These are phyloP conservation scores for Brachionus koreanus DNA, from an alignment of 1,140 invertebrate genomes.

Conservation along the genomic window DNA sequence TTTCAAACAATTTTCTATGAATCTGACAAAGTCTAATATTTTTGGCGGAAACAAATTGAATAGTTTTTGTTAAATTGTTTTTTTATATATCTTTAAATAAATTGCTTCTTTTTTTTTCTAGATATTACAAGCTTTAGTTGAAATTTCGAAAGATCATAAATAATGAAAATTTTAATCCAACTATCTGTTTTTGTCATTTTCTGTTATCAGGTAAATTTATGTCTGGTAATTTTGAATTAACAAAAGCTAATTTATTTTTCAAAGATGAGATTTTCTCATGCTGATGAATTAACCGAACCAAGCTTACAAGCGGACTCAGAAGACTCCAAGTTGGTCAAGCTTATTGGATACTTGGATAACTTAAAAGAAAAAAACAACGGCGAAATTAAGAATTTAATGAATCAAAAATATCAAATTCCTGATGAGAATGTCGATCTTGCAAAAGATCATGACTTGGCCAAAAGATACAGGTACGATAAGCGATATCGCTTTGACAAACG, in stretches of 20 bases:
- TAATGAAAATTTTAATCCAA: neutral
- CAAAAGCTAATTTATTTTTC: neutral
- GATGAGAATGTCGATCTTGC: neutral
- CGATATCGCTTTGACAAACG: constrained; percentile 21
- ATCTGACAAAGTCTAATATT: neutral
- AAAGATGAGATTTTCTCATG: neutral
- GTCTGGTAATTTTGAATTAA: neutral
- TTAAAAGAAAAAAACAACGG: constrained; percentile 1
- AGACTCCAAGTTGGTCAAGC: neutral
- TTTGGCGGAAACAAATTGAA: neutral
- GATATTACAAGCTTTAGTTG: neutral
- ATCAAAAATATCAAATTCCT: neutral
- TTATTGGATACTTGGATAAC: neutral
- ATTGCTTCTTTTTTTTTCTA: neutral
- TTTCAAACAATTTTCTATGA: neutral
- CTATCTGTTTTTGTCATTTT: constrained; percentile 12
- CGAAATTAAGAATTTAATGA: neutral
- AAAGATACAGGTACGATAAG: constrained; percentile 30
- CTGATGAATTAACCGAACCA: neutral
- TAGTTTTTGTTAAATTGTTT: neutral
- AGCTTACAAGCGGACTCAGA: neutral
- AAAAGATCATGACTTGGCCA: neutral
- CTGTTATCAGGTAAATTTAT: constrained; percentile 8
- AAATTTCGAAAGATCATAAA: neutral
- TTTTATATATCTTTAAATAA: neutral